Conservation (phyloP, 2,888 invertebrate genomes). For the Disparrhopalites patrizii region DNA sequence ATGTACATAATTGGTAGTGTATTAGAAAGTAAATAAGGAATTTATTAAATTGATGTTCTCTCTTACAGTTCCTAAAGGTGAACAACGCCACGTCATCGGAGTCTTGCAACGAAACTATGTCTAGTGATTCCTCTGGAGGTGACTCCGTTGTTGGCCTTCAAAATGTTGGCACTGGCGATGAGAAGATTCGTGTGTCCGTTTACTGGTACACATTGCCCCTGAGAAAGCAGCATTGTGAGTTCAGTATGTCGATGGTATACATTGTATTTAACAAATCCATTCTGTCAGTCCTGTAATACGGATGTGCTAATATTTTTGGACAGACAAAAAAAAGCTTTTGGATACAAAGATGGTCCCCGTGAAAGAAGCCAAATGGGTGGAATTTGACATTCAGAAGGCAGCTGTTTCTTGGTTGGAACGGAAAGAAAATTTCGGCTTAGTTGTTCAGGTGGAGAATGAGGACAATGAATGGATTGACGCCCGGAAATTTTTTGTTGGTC, state of each 20-base stretch:
- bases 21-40: too few relatives aligned
- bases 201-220: slow-evolving; percentile 59
- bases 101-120: slow-evolving; percentile 41
- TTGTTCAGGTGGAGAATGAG: slow-evolving; percentile 60
- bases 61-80: too few relatives aligned
- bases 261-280: background rate
- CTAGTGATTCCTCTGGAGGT: background rate
- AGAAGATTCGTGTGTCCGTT: slow-evolving; percentile 58
- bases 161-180: slow-evolving; percentile 53
- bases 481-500: slow-evolving; percentile 35
- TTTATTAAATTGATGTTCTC: too few relatives aligned
- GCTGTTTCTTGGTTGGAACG: slow-evolving; percentile 53
- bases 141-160: background rate
- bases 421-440: slow-evolving; percentile 55
- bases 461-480: slow-evolving; percentile 45
- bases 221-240: slow-evolving; percentile 58
- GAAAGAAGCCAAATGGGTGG: slow-evolving; percentile 54
- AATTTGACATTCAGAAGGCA: slow-evolving; percentile 55
- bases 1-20: too few relatives aligned
- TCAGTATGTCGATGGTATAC: background rate
- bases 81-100: too few relatives aligned
- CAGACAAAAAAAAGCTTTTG: slow-evolving; percentile 55
- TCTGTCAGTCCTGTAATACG: background rate
- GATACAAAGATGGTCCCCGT: slow-evolving; percentile 55
- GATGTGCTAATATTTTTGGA: background rate